A percentile compares a stretch with the other conserved stretches of the same genome.
These are phyloP conservation scores for Corythaixoides concolor DNA, from an alignment of 2,113 vertebrate species.

Conservation along the genomic window DNA sequence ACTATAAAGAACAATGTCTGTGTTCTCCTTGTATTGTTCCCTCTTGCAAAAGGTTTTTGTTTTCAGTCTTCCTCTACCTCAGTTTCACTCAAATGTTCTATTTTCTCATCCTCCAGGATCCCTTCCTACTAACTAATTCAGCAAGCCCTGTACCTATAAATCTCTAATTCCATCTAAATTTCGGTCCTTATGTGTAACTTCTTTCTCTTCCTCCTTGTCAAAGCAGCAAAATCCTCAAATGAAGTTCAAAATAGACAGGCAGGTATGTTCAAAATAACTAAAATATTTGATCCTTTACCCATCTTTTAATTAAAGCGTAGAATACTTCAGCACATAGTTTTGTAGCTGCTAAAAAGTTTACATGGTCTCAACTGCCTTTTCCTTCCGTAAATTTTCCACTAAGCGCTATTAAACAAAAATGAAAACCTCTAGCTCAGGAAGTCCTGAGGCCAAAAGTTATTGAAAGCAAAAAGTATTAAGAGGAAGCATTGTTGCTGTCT, in stretches of 20 bases:
- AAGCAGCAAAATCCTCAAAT: background rate
- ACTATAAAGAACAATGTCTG: background rate
- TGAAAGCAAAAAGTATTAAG: background rate
- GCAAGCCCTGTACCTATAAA: background rate
- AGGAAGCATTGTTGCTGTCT: background rate
- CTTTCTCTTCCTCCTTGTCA: background rate
- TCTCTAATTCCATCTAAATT: background rate
- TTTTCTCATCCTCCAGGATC: background rate
- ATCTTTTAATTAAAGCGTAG: background rate
- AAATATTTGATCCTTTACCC: background rate
- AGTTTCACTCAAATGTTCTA: background rate
- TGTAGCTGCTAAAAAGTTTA: background rate
- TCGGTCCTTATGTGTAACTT: background rate
- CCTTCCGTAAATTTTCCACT: background rate
- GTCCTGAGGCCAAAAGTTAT: background rate
- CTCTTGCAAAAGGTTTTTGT: background rate
- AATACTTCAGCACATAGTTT: background rate
- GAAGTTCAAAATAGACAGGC: background rate
- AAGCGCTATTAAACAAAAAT: background rate
- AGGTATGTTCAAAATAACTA: background rate
- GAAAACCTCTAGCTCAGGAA: background rate
- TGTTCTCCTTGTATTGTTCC: background rate
- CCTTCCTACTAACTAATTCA: background rate
- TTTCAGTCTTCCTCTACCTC: background rate
- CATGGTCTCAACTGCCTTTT: background rate